Evolutionary conservation across 2,888 invertebrate genomes (phyloP), one percentile per base, ranked within the genome.

Genomic region (Trachelus tabidus): DNA sequence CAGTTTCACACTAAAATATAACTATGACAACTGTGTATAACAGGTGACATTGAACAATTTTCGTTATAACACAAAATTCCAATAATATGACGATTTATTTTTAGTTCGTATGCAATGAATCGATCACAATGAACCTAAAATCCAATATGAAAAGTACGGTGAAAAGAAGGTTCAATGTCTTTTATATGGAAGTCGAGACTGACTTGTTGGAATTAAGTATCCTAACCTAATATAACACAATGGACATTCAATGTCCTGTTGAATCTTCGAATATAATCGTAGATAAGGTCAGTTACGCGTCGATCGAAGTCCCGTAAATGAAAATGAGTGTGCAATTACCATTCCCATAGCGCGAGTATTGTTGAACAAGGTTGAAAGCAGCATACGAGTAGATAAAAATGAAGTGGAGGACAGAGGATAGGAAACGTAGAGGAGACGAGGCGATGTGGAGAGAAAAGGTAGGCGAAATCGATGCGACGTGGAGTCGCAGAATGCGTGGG

Each of bases 391-490:
- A 56, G 56, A 56, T 23, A 23, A 56, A 56, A 23, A 4, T 23
- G 56, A 56, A 56, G 56, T 56, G 23, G 23, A 9, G 56, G 23
- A 56, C 56, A 56, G 56, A 56, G 56, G 56, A 56, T 56, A 23
- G 56, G 23, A 56, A 56, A 56, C 56, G 56, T 23, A 23, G 56
- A 56, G 56, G 56, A 56, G 56, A 23, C 2, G 56, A 56, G 56
- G 56, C 9, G 56, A 56, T 56, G 56, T 56, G 56, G 56, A 56
- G 56, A 56, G 56, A 56, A 56, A 73, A 76, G 77, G 80, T 79
- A 79, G 80, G 80, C 85, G 84, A 84, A 84, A 84, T 84, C 84
- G 83, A 84, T 84, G 85, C 79, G 81, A 81, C 79, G 77, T 69
- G 77, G 73, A 76, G 75, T 73, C 78, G 79, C 77, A 82, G 81